A percentile compares a stretch with the other conserved stretches of the same genome.
Evolutionary conservation across 2,888 invertebrate genomes (phyloP).

Genomic region (Drosophila nr. fundita): DNA sequence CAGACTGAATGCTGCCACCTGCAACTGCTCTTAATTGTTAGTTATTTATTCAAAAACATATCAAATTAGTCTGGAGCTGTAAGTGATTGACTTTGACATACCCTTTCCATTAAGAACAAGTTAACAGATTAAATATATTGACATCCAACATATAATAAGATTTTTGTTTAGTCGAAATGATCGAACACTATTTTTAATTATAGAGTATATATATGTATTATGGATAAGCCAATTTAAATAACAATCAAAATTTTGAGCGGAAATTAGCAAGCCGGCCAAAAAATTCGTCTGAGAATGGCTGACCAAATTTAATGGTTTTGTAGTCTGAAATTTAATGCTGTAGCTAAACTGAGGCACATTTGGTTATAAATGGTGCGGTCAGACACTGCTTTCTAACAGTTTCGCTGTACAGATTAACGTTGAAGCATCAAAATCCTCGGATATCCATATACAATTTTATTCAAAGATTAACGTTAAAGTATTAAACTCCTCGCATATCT

Average conservation of each 20-base stretch:
- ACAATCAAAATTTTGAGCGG: constrained; percentile 75
- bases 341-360: constrained; percentile 36
- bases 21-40: constrained; percentile 43
- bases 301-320: constrained; percentile 57
- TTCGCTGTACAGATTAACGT: constrained; percentile 55
- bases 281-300: constrained; percentile 40
- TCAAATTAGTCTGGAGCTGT: neutral
- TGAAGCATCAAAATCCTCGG: constrained; percentile 25
- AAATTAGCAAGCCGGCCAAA: constrained; percentile 58
- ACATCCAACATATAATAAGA: too few relatives aligned
- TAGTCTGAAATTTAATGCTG: constrained; percentile 52
- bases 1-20: constrained; percentile 38
- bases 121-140: neutral
- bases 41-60: constrained; percentile 22
- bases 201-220: constrained; percentile 28
- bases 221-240: constrained; percentile 62
- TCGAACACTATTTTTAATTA: neutral
- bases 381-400: constrained; percentile 61
- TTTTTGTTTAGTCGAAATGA: constrained; percentile 2
- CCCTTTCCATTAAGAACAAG: neutral
- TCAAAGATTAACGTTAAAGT: constrained; percentile 50
- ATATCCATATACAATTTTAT: constrained; percentile 47
- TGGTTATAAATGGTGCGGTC: constrained; percentile 62
- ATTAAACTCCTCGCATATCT: constrained; percentile 6
- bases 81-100: constrained; percentile 5